Evolutionary conservation across 2,113 vertebrate species (phyloP), one percentile per base, ranked within the genome.

Genomic region (Peromyscus maniculatus): DNA sequence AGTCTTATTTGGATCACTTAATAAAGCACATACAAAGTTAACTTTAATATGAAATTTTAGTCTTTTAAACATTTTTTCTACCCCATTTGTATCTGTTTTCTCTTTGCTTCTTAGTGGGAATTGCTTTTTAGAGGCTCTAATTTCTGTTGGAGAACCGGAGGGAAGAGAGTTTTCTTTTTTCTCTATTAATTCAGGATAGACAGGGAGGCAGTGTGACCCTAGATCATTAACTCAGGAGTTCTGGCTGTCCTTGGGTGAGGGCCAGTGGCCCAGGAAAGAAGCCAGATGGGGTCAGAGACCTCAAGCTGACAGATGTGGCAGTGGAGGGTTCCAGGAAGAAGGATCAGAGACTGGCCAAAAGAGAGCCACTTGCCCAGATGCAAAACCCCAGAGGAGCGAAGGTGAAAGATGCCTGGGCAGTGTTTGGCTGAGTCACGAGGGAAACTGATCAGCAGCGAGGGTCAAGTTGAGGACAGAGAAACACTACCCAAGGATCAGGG

Each of bases 301-400:
- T 98, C 98, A 97, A 74, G 95, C 96, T 96, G 95, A 97, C 98
- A 98, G 97, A 98, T 97, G 98, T 98, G 97, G 97, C 94, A 94
- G 96, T 71, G 10, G n/a, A 98, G 87, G 95, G 69, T 97, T 98
- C 97, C 98, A 98, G 95, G 97, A 98, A 98, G 89, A 90, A 95
- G 96, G 95, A 94, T 97, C 97, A 98, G 94, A 97, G 95, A 87
- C 91, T 95, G 92, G 92, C 97, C 86, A 59, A 95, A 96, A 91
- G 74, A 86, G 52, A 97, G 82, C 91, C 94, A 89, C 90, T 97
- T 95, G 95, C 95, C 96, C 97, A 97, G 96, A 97, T 97, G 91
- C 83, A 96, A 95, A 97, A 90, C 93, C 94, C 97, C 94, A 93
- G 78, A 77, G 95, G 82, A 91, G 74, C 92, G 94, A 98, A 97